Conservation (phyloP, 1,140 invertebrate species). For the Papilio machaon region DNA sequence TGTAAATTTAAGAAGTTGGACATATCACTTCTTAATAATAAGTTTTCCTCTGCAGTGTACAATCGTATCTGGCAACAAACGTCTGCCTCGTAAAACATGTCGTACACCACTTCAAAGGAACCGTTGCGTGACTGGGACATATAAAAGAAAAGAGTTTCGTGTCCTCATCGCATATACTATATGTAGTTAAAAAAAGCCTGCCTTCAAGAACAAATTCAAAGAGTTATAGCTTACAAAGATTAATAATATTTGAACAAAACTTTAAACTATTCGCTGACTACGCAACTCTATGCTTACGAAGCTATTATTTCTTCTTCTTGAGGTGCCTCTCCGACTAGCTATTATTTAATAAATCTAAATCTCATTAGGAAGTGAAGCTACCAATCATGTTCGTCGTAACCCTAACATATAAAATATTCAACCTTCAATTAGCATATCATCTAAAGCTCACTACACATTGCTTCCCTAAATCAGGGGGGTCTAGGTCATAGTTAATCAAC, state of each 20-base stretch:
- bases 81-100: conserved; percentile 21
- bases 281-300: not conserved
- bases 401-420: not conserved
- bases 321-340: no score
- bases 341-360: no score
- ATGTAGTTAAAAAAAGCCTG: not conserved
- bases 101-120: conserved; percentile 31
- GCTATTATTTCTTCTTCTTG: no score
- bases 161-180: conserved; percentile 6
- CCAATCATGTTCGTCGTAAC: not conserved
- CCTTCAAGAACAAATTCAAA: not conserved
- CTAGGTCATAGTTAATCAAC: no score
- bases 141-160: conserved; percentile 21
- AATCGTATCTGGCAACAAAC: conserved; percentile 25
- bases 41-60: conserved; percentile 6
- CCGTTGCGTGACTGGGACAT: conserved; percentile 13
- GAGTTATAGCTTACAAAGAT: not conserved
- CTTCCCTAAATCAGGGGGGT: no score
- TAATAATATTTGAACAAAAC: not conserved
- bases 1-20: not conserved
- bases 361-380: not conserved
- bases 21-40: not conserved
- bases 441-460: not conserved
- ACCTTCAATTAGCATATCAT: not conserved
- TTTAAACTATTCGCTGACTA: not conserved